Base-by-base conservation (phyloP, 1,140 invertebrate genomes). In the Zeugodacus cucurbitae region DNA sequence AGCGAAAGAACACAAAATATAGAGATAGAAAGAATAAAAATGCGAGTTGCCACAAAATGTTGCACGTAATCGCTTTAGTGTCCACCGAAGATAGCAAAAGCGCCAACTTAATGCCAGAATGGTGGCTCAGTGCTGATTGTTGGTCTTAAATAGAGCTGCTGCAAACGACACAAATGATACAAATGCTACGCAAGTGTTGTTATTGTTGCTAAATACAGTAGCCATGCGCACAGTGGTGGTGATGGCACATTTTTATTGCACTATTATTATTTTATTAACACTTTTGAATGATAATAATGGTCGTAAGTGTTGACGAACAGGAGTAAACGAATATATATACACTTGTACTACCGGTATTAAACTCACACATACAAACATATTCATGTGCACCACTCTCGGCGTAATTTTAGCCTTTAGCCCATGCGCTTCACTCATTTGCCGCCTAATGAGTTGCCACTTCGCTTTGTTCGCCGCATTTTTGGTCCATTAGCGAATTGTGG, bases 181-280 rank as follows among this genome's bases (percentile, higher is more conserved):
- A 41, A 82, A 82, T 54, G n/a, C 10, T 41, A 8, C 20, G 29
- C 10, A 26, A 48, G 41, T 17, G 22, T 10, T 48, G 74, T 5
- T 17, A 7, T 10, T 48, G 74, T 5, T 54, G 74, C 74, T 82
- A 48, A 82, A 48, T 82, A 48, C 74, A 54, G 41, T 3, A 82
- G 74, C 74, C 14, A 54, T 0, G 1, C 14, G 20, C 48, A 48
- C 37, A 48, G 74, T 22, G 7, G 74, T 48, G 74, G 11, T 34
- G 29, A 82, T 82, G 74, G n/a, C 37, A 22, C 26, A 48, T 48
- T 48, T 82, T 82, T 29, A 82, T 82, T 37, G 41, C 74, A 82
- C 74, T 48, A 82, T 82, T 82, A 82, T 82, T 82, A 82, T 82
- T 82, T 82, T 48, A 82, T 82, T 82, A 82, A 82, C 74, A 82